phyloP scores from a whole-genome alignment of 2,113 vertebrate species.

The Neolamprologus brichardi region DNA sequence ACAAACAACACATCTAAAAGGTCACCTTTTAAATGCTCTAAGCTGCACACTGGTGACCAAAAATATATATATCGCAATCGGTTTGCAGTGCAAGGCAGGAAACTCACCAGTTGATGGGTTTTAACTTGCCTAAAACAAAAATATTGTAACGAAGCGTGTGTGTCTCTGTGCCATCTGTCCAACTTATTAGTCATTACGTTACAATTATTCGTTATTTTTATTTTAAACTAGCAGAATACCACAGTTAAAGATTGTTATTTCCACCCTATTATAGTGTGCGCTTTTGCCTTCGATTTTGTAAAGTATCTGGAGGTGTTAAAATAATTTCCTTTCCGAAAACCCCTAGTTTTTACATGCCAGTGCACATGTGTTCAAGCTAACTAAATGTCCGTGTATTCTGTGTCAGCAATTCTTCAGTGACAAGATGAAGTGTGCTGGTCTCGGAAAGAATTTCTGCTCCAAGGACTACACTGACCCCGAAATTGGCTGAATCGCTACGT shows the following conservation, averaged over 20 bases:
- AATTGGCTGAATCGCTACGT: constrained; percentile 11
- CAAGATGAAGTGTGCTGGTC: constrained; percentile 26
- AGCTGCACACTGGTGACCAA: not conserved
- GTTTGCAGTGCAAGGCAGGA: not conserved
- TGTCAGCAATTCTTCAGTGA: constrained; percentile 7
- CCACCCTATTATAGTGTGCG: not conserved
- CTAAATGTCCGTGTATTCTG: not conserved
- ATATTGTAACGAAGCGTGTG: not conserved
- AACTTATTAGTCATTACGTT: not conserved
- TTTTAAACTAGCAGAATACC: not conserved
- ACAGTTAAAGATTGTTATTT: not conserved
- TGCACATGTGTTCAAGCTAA: not conserved
- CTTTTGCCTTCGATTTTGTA: not conserved
- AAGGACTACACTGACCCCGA: constrained; percentile 50
- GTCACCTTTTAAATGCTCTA: not conserved
- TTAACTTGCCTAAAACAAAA: not conserved
- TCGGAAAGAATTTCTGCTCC: constrained; percentile 36
- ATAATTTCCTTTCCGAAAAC: not conserved
- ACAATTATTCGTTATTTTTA: not conserved
- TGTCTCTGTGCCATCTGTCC: not conserved
- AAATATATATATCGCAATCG: not conserved
- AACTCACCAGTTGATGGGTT: not conserved
- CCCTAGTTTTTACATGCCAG: not conserved
- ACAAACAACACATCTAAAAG: not conserved
- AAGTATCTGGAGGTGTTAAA: not conserved